These are phyloP conservation scores for Kuschelorhynchus macadamiae DNA, from an alignment of 2,888 invertebrate species.

Conservation along the genomic window DNA sequence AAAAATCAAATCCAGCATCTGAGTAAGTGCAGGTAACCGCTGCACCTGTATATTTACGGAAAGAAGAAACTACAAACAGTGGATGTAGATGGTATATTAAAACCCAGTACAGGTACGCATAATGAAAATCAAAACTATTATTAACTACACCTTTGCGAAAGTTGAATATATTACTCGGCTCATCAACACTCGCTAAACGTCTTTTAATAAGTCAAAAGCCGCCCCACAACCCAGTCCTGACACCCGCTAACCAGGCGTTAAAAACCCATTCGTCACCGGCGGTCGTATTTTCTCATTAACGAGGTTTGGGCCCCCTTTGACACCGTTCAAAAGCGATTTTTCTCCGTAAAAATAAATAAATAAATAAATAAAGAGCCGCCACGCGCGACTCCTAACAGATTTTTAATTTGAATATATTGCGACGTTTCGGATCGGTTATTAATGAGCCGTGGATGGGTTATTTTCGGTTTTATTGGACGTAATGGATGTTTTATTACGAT, in stretches of 20 bases:
- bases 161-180: too few species aligned
- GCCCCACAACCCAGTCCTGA: conserved; percentile 28
- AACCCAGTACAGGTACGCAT: too few species aligned
- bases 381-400: conserved; percentile 22
- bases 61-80: too few species aligned
- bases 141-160: too few species aligned
- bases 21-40: too few species aligned
- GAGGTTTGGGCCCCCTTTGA: conserved; percentile 25
- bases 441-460: conserved; percentile 59
- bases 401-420: conserved; percentile 67
- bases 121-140: too few species aligned
- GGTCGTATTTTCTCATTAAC: conserved; percentile 45
- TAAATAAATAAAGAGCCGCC: conserved; percentile 26
- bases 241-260: conserved; percentile 38
- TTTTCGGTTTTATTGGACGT: conserved; percentile 50
- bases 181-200: too few species aligned
- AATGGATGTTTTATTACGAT: conserved; percentile 23
- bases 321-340: conserved; percentile 19
- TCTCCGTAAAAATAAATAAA: conserved; percentile 20
- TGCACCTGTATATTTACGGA: too few species aligned
- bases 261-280: conserved; percentile 38
- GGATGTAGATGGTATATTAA: too few species aligned
- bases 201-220: conserved; percentile 13
- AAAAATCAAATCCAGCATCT: too few species aligned
- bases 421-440: conserved; percentile 58